Evolutionary conservation across 2,797 vertebrate genomes (phyloP), one percentile per base, ranked within the genome.

Genomic region (Poeciliopsis infans): DNA sequence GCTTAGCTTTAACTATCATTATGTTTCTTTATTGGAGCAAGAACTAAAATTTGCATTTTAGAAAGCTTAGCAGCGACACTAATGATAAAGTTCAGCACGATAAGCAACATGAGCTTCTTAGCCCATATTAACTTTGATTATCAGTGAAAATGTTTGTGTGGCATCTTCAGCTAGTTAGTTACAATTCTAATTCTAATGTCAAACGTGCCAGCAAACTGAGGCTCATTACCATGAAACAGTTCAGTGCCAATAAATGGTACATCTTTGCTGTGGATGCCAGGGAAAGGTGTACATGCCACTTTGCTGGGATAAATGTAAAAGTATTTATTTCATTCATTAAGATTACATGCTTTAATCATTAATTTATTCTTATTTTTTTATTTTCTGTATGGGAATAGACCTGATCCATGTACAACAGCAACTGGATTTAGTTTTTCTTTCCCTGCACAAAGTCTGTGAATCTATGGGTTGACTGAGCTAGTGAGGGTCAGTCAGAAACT

Each of bases 391-490:
- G 13, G 12, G 57, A 13, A 59, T 5, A 59, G 12, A 15, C 25
- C 11, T 15, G 55, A 43, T 69, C 20, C 13, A 25, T 43, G 39
- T 69, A 69, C 39, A 43, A 25, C 39, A 41, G 25, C 43, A 11
- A 41, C 66, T 69, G 66, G 41, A 46, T 28, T 1, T 45, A 28
- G 12, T 70, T 12, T 12, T 46, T 28, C 13, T 45, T 57, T n/a
- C 25, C 68, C 68, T 45, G 36, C 33, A 80, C 72, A 81, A 75
- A 85, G 82, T 87, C 78, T 79, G 59, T 51, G 77, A 73, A 76
- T 84, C 85, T 87, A 51, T 69, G 51, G 74, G 70, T 81, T 89
- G 84, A 78, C 83, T 46, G 72, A 68, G 79, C 68, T 79, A 83
- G 73, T 74, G 55, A 75, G 82, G 83, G 69, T 84, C 80, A 86